Evolutionary conservation across 2,888 invertebrate species (phyloP), one percentile per base, ranked within the genome.

Genomic region (Diadegma fenestrale): DNA sequence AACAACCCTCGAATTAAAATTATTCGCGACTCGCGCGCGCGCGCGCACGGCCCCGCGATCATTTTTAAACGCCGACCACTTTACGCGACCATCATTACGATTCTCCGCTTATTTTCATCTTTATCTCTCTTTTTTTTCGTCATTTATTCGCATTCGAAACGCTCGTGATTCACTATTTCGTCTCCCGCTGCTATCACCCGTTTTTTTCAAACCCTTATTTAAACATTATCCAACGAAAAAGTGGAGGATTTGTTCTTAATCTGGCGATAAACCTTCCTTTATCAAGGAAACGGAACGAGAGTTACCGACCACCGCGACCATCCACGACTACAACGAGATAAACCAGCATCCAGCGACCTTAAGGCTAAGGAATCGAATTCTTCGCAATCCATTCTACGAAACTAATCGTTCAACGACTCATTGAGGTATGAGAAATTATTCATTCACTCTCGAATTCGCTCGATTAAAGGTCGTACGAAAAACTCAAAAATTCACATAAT

Each of bases 181-280:
- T 68, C 66, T 64, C 72, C 75, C 75, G 82, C 69, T 69, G 26
- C 41, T 51, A 69, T 64, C 73, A 26, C 10, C 41, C 12, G 30
- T 51, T 10, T 71, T 64, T 51, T 17, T 43, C 7, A n/a, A 48
- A n/a, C 30, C 22, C 51, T 26, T 12, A 37, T 14, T 71, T 37
- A 43, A 33, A 71, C 30, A 19, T 71, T 37, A 48, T 68, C 45
- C 48, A 54, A 71, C 48, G 30, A 63, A 76, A 81, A 82, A 85
- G 85, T 85, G 85, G 82, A 82, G 82, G 79, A 82, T 85, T 82
- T 73, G 76, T 85, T 82, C 82, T 19, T 82, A 85, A 85, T 85
- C 51, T 61, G 82, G 85, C 82, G 85, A 80, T 73, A 82, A 85
- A 82, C 69, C 80, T 85, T 82, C 71, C 80, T 85, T 61, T 76